phyloP scores from a whole-genome alignment of 2,797 vertebrate genomes.

The Yasuhikotakia modesta region DNA sequence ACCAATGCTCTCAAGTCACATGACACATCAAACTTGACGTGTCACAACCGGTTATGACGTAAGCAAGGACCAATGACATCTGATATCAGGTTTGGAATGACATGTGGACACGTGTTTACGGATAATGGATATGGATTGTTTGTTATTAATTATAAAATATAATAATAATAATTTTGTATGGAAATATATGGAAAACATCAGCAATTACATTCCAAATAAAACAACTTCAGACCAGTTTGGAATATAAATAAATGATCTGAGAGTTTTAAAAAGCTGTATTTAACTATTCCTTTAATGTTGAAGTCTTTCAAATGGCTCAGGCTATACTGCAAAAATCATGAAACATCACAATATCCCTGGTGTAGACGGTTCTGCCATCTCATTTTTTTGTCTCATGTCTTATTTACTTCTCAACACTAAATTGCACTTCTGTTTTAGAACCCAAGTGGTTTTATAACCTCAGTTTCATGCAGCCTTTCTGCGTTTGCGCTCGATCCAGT shows the following conservation, averaged over 20 bases:
- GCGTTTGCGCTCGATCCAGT: slow-evolving; percentile 14
- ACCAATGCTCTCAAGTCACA: too few species aligned
- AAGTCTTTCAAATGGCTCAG: not conserved
- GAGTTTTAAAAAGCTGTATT: not conserved
- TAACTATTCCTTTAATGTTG: not conserved
- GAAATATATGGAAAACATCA: not conserved
- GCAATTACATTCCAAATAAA: not conserved
- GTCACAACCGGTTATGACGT: too few species aligned
- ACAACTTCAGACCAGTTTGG: not conserved
- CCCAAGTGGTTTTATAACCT: slow-evolving; percentile 41
- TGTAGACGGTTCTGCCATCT: slow-evolving; percentile 18
- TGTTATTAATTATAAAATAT: too few species aligned
- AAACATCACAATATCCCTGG: slow-evolving; percentile 17
- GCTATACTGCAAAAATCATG: not conserved
- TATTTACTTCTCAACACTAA: slow-evolving; percentile 29
- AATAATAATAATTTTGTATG: too few species aligned
- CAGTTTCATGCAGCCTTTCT: slow-evolving; percentile 14
- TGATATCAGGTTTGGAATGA: too few species aligned
- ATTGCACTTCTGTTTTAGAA: slow-evolving; percentile 32
- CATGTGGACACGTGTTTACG: too few species aligned
- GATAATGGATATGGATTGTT: too few species aligned
- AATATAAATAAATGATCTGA: not conserved
- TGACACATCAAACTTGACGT: too few species aligned
- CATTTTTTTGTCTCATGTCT: slow-evolving; percentile 24
- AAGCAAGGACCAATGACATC: too few species aligned